Percentiles rank a stretch among this genome's conserved stretches.
phyloP scores from a whole-genome alignment of 2,797 vertebrate species.

The Acipenser oxyrinchus region DNA sequence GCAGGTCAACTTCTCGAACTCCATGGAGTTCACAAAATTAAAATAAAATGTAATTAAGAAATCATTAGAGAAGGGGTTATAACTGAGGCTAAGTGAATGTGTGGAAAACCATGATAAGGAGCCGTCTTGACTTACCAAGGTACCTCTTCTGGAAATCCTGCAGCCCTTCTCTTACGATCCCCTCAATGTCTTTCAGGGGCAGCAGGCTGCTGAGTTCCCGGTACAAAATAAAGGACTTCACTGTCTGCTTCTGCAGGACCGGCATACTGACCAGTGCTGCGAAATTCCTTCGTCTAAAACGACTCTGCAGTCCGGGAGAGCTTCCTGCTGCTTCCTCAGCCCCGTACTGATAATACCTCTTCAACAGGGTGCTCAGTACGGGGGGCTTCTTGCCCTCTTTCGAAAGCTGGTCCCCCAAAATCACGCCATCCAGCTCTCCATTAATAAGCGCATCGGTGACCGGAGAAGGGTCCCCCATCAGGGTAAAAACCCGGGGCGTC shows the following conservation, averaged over 20 bases:
- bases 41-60: too few species aligned
- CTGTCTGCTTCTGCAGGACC: constrained; percentile 50
- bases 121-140: constrained; percentile 56
- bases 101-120: too few species aligned
- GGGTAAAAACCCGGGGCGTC: constrained; percentile 56
- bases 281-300: constrained; percentile 55
- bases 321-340: constrained; percentile 35
- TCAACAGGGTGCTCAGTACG: constrained; percentile 55
- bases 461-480: constrained; percentile 39
- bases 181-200: constrained; percentile 35
- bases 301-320: constrained; percentile 29
- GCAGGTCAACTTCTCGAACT: too few species aligned
- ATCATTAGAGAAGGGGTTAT: too few species aligned
- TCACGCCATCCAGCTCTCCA: constrained; percentile 73
- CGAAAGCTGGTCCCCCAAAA: constrained; percentile 56
- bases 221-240: constrained; percentile 46
- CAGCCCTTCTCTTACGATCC: constrained; percentile 41
- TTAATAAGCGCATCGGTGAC: constrained; percentile 66
- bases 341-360: constrained; percentile 55
- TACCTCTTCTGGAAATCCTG: constrained; percentile 60
- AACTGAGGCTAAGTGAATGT: too few species aligned
- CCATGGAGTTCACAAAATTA: too few species aligned
- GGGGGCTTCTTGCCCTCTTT: constrained; percentile 19
- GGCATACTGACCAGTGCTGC: constrained; percentile 34
- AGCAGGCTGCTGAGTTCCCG: constrained; percentile 46